These are phyloP conservation scores for Nesometra sesokonis DNA, from an alignment of 35 echinoderm and acorn worm genomes.

Conservation along the genomic window DNA sequence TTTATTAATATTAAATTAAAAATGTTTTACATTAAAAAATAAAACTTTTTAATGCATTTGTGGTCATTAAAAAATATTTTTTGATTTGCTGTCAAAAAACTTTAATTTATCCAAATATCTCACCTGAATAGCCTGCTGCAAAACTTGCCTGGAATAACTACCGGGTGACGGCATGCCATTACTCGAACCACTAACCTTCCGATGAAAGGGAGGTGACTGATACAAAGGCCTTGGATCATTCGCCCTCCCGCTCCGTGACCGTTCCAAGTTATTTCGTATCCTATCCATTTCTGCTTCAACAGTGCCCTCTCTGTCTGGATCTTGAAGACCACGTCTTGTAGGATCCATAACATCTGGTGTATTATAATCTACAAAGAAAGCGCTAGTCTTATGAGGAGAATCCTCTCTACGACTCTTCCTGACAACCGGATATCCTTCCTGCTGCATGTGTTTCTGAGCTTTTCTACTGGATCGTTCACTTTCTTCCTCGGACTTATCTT, in stretches of 20 bases:
- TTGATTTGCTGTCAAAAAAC: no score
- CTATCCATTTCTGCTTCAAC: background rate
- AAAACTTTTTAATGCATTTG: no score
- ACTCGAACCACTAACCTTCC: background rate
- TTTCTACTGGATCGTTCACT: background rate
- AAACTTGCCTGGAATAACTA: conserved; percentile 59
- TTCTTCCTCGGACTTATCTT: background rate
- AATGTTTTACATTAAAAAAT: no score
- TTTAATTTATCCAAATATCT: no score
- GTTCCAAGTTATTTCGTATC: background rate
- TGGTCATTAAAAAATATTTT: no score
- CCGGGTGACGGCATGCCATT: conserved; percentile 35
- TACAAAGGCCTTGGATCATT: background rate
- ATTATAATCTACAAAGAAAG: background rate
- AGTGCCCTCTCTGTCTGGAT: background rate
- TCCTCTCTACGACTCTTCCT: conserved; percentile 29
- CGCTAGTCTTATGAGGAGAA: conserved; percentile 9
- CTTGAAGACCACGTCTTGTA: no score
- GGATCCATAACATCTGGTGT: background rate
- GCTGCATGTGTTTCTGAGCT: background rate
- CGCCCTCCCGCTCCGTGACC: background rate
- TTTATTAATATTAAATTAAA: no score
- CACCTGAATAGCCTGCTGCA: conserved; percentile 63
- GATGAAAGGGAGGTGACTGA: background rate
- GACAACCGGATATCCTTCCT: background rate